Base-by-base conservation (phyloP, 2,113 vertebrate species). In the Phylloscopus trochilus region DNA sequence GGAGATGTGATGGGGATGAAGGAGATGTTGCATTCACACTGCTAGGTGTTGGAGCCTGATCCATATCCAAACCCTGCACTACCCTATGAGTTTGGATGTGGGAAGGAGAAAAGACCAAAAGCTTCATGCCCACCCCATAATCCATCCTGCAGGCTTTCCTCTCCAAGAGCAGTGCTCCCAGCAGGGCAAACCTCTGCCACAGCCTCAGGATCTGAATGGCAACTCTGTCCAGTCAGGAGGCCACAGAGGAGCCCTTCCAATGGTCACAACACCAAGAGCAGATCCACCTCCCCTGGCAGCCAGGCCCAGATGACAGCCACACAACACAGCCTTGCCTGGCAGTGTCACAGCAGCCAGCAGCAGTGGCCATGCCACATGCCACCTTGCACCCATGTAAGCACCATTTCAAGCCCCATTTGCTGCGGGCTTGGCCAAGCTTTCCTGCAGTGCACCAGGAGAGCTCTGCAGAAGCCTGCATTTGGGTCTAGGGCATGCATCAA, bases 1-100 rank as follows among this genome's bases (percentile, higher is more conserved):
- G 41, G n/a, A 75, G 3, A 22, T 24, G 17, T 11, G 47, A 43
- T 7, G 27, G 33, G n/a, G 23, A 70, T 39, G 56, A 56, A 41
- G 68, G 2, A 2, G 43, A 72, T 1, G 2, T 4, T 44, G 43
- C 17, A 44, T 15, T 1, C 0, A 0, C 37, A 31, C 51, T 30
- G 51, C 69, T 43, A 59, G 4, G 23, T 73, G 26, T 7, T 6
- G 2, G 20, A 92, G 68, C 41, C 66, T 37, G 59, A 73, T 23
- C 53, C 4, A 2, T 21, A 43, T 15, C 46, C 77, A 83, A 83
- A 83, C 9, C 58, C 44, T 63, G 44, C 27, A 39, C 27, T 19
- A 21, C 33, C 27, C 52, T 43, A 7, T 0, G 7, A 67, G 17
- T 39, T 37, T 62, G 46, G 20, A 9, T 19, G 20, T 6, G 13